Evolutionary conservation across 2,888 invertebrate species (phyloP).

Genomic region (Hydraecia micacea): DNA sequence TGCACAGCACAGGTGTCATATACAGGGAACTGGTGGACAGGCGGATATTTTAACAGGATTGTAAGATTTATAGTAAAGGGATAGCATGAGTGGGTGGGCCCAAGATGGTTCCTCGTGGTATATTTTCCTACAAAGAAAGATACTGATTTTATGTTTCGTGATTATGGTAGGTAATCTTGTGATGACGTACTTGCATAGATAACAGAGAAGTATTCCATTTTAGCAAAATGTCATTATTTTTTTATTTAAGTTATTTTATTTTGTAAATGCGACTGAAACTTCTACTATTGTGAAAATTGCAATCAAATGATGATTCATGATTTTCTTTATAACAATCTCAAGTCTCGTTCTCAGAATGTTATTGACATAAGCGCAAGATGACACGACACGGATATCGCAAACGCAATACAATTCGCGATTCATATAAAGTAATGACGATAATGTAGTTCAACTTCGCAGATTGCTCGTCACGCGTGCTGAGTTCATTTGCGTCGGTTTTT

Average conservation of each 20-base stretch:
- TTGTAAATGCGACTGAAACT: not conserved
- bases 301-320: not conserved
- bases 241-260: not conserved
- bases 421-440: slow-evolving; percentile 12
- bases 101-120: not conserved
- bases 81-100: not conserved
- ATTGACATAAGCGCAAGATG: not conserved
- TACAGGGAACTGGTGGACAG: slow-evolving; percentile 10
- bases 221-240: not conserved
- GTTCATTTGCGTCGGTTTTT: slow-evolving; percentile 50
- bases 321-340: not conserved
- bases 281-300: not conserved
- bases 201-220: not conserved
- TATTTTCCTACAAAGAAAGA: not conserved
- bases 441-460: slow-evolving; percentile 7
- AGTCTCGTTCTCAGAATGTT: not conserved
- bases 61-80: not conserved
- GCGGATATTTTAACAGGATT: slow-evolving; percentile 31
- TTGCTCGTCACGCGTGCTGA: slow-evolving; percentile 39
- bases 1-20: slow-evolving; percentile 47
- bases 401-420: not conserved
- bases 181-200: not conserved
- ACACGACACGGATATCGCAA: not conserved
- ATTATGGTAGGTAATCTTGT: too few relatives aligned
- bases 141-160: not conserved